Evolutionary conservation across 2,888 invertebrate species (phyloP), one percentile per base, ranked within the genome.

Genomic region (Druceiella hillmani): DNA sequence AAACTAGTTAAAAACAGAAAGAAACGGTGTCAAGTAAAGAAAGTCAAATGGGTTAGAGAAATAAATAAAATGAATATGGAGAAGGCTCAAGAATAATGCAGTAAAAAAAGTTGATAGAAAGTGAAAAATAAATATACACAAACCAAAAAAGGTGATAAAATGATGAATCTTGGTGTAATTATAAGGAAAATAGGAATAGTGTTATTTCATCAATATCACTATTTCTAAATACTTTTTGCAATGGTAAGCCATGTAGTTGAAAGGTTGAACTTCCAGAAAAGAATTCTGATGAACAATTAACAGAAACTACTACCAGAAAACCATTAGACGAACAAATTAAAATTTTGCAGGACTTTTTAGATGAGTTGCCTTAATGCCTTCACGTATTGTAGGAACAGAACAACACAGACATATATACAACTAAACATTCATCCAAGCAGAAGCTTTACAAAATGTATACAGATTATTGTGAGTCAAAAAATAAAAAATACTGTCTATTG

Each of bases 11-110:
- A n/a, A 32, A 44, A 38, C 34, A 41, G 41, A 44, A 41, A 30
- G 38, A 41, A 44, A 38, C 35, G 38, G 34, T 44, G 44, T 36
- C 44, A 41, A 33, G 41, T 44, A 29, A 44, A 41, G 17, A 41
- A 44, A 37, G 15, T 29, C 15, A 34, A 33, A 38, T 41, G 36
- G 33, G 30, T 32, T 32, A 30, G 36, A 31, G 30, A 33, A 28
- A 41, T 36, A 33, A 34, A 38, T 33, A 44, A 38, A 9, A 32
- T 33, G 33, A 34, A 40, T 41, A 28, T 34, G 30, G 43, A 38
- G 35, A 41, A 41, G 15, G 41, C 38, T 27, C 40, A 36, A 29
- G 36, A 43, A 32, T 43, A 41, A 26, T 41, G 3, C 35, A 35
- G 43, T 2, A 37, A 43, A 41, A 35, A 35, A 44, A 36, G 41